Evolutionary conservation across 2,113 vertebrate genomes (phyloP), one percentile per base, ranked within the genome.

Genomic region (Callithrix jacchus): DNA sequence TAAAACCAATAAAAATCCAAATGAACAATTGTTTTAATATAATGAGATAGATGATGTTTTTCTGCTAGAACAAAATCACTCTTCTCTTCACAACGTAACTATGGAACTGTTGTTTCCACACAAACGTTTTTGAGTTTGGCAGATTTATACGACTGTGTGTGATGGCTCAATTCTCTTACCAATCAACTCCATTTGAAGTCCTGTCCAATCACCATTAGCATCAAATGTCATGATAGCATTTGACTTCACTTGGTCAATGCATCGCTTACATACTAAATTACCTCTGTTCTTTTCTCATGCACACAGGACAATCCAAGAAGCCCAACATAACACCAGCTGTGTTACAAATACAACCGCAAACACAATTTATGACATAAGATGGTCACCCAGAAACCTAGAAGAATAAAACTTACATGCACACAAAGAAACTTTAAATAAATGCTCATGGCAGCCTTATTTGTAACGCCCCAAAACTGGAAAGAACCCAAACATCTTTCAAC

Each of bases 1-100:
- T 74, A 81, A 90, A 87, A 84, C 13, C 68, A 88, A 76, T 87
- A 82, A 96, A 97, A 93, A 68, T 87, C 52, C 66, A 96, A 71
- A 70, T 86, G 32, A 96, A 83, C 87, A 86, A 87, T 56, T 89
- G 32, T 73, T 87, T 97, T 77, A 73, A 86, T 89, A 66, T 73
- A 92, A 94, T 76, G 21, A 86, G 16, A n/a, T 47, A n/a, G 64
- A 66, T 74, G 86, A 17, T 66, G 45, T 80, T 96, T 97, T 96
- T 56, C 82, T 56, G n/a, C 64, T 61, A 20, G 47, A 84, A 91
- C 54, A 64, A 87, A 83, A 83, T 61, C 47, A 47, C 47, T 83
- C 70, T 90, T 92, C 61, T 89, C 81, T 84, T 92, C 37, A 66
- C 20, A 61, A 40, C 8, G 9, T 27, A 6, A 42, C 37, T 7